Evolutionary conservation across 2,797 vertebrate species (phyloP), one percentile per base, ranked within the genome.

Genomic region (Halcyon chelicuti): DNA sequence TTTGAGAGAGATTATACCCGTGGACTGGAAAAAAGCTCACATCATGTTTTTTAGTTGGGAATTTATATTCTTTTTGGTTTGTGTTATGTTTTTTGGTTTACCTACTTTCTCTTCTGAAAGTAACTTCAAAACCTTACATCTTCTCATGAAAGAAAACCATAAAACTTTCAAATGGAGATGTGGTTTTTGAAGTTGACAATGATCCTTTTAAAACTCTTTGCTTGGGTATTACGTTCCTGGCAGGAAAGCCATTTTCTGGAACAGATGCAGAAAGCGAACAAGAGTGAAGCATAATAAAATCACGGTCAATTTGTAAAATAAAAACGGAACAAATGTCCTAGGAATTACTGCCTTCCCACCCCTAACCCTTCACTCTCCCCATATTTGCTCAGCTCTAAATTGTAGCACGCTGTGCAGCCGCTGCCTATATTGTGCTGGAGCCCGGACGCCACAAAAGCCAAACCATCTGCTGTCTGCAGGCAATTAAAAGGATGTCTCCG

Each of bases 391-490:
- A 61, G 60, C 47, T 87, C 83, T 89, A 76, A 86, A 80, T 31
- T 60, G 65, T 54, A 58, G 82, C 86, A 60, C 16, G 73, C 89
- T 92, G 92, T 72, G 92, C 58, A 55, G 63, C 15, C 44, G 44
- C 68, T 86, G 63, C 39, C 58, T 80, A 28, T 26, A 84, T 80
- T 74, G 65, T 88, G 79, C 65, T 80, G 26, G 49, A 44, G 68
- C 51, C 72, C 47, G 39, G 86, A 71, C 2, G 15, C 55, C 73
- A 94, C 82, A 90, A 87, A 95, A 80, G 89, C 82, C 65, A 67
- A 21, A 67, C 92, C 94, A 90, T 90, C 89, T 92, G 82, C 68
- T 84, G 68, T 87, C 94, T 87, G 82, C 61, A 33, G 12, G 65
- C 74, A 72, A 40, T 71, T 74, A 82, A 82, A 78, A 79, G 62